Evolutionary conservation across 2,113 vertebrate genomes (phyloP), one percentile per base, ranked within the genome.

Genomic region (Colius striatus): DNA sequence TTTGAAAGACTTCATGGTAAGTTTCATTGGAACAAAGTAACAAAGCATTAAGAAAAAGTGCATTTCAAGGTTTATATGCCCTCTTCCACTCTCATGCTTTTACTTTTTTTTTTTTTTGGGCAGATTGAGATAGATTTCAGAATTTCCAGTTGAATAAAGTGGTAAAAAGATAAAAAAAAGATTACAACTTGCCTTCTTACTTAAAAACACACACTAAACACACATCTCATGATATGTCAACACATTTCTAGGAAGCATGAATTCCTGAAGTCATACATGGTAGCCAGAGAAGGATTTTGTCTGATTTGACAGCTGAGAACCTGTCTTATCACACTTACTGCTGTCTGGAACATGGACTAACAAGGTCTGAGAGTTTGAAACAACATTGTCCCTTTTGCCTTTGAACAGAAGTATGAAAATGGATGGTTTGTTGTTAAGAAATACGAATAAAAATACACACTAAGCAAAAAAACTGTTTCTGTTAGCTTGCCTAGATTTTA

Each of bases 151-250:
- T 54, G 4, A 68, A 36, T 41, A 47, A 71, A 94, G 16, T 19
- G 1, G 3, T 29, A 63, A 79, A 68, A 82, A 27, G 4, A 19
- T 25, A 47, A 5, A 2, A 62, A 54, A 84, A 62, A 30, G 2
- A 2, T 80, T 87, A 22, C 6, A 30, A 11, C 15, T 51, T 61
- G 1, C 1, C 4, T 61, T 8, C 2, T 75, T 6, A 3, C 13
- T 47, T 43, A 38, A 71, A 73, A 74, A 77, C 1, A 0, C 23
- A 53, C 15, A 36, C 70, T 20, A 47, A 83, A 63, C 4, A 26
- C 2, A 53, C 60, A 3, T 4, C 2, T 60, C 55, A 9, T 78
- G 48, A 80, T 7, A 50, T 67, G 74, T 70, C 25, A 85, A 17
- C 16, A n/a, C 8, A 16, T 61, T 79, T 79, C 9, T 66, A 73